Evolutionary conservation across 2,113 vertebrate genomes (phyloP), one percentile per base, ranked within the genome.

Genomic region (Fregata magnificens): DNA sequence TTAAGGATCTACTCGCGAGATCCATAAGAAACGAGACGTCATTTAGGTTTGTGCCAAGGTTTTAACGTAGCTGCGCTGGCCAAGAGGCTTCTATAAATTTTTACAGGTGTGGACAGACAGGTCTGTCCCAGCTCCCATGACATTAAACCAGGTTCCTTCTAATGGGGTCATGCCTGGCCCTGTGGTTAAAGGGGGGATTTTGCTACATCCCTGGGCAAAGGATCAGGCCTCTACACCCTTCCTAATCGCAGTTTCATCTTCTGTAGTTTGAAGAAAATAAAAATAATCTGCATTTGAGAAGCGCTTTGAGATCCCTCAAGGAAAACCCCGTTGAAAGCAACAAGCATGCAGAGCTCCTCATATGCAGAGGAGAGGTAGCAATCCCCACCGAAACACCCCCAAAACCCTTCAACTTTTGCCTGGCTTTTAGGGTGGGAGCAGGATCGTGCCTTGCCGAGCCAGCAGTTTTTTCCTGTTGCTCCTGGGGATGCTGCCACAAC

Each of bases 361-460:
- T 1, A 0, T 5, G 11, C 2, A 1, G 44, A 25, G 14, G 10
- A 62, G 16, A 10, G 34, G 42, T 49, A 36, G 16, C 10, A 62
- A 56, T 10, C 24, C 15, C 24, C 24, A 36, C 72, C 3, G 2
- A 71, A 71, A 40, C 15, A 31, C 14, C 29, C 25, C 29, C 7
- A 3, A 72, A 79, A 80, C 6, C 6, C 31, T 56, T 86, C 66
- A 88, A 26, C 67, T 79, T 56, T 36, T 40, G 32, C 49, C 67
- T 70, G 21, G 2, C 9, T 90, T 89, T 90, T 47, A 31, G 36
- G 19, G 14, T 69, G 62, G 63, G 34, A 69, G 18, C 36, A 78
- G 31, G 61, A 52, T 56, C 3, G 1, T 13, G 73, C 52, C 55
- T 52, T 77, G 66, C 36, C 82, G 45, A 90, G 13, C 38, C 74